Percentiles rank a stretch among this genome's conserved stretches.
Conservation (phyloP, 2,888 invertebrate species). For the Cerastis rubricosa region DNA sequence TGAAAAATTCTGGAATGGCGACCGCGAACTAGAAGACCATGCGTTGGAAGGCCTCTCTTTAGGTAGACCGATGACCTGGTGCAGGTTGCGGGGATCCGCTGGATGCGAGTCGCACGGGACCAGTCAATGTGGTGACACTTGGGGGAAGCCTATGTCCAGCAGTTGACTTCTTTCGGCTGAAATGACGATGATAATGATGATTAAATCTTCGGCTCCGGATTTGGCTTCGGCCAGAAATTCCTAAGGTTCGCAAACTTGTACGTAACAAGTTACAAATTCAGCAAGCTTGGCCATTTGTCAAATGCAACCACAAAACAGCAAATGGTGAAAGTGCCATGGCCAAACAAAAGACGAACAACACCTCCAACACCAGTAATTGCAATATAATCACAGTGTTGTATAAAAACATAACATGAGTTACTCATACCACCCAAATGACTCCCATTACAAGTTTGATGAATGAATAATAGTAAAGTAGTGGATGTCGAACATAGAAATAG, state of each 20-base stretch:
- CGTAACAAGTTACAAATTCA: not conserved
- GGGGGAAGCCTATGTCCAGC: too few relatives aligned
- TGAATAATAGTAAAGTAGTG: slow-evolving; percentile 39
- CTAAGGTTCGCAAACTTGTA: too few relatives aligned
- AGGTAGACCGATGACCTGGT: too few relatives aligned
- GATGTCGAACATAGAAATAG: slow-evolving; percentile 34
- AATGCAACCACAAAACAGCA: not conserved
- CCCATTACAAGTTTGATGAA: slow-evolving; percentile 38
- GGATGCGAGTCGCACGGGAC: too few relatives aligned
- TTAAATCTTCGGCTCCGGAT: too few relatives aligned
- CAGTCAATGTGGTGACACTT: too few relatives aligned
- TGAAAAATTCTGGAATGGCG: too few relatives aligned
- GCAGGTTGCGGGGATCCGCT: too few relatives aligned
- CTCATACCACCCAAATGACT: slow-evolving; percentile 27
- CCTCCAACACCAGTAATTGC: slow-evolving; percentile 38
- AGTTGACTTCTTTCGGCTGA: too few relatives aligned
- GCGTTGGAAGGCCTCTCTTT: too few relatives aligned
- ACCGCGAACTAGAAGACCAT: too few relatives aligned
- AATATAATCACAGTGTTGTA: slow-evolving; percentile 45
- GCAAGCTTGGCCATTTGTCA: not conserved
- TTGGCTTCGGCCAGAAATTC: not conserved
- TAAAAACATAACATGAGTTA: slow-evolving; percentile 22
- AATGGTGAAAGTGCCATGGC: slow-evolving; percentile 18
- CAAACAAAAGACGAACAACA: slow-evolving; percentile 9
- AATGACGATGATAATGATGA: too few relatives aligned